Evolutionary conservation across 2,888 invertebrate genomes (phyloP).

Genomic region (Abrostola tripartita): DNA sequence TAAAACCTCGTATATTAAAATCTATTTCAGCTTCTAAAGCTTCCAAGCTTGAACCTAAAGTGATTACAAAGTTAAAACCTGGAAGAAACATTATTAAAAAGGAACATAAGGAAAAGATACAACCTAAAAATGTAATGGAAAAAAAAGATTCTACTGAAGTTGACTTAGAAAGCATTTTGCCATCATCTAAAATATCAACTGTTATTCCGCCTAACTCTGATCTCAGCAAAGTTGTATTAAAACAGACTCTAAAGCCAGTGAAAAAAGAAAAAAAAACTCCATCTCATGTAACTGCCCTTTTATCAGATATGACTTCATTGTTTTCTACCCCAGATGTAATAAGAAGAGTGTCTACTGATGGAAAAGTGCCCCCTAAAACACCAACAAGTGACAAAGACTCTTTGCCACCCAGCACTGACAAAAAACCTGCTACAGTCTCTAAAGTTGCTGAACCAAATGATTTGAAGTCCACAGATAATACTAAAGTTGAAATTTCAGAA

Average conservation of each 20-base stretch:
- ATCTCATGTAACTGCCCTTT: constrained; percentile 86
- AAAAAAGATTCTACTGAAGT: constrained; percentile 66
- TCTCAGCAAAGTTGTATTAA: constrained; percentile 78
- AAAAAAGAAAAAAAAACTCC: constrained; percentile 89
- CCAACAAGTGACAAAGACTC: constrained; percentile 78
- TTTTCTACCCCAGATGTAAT: constrained; percentile 94
- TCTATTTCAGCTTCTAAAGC: constrained; percentile 63
- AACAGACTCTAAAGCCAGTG: constrained; percentile 75
- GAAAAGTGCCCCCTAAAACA: constrained; percentile 81
- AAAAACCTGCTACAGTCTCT: constrained; percentile 54
- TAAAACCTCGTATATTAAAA: constrained; percentile 81
- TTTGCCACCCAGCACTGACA: constrained; percentile 50
- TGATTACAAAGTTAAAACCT: constrained; percentile 71
- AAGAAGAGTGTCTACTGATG: constrained; percentile 89
- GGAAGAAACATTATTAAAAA: constrained; percentile 71
- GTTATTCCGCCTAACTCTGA: constrained; percentile 59
- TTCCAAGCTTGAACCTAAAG: constrained; percentile 73
- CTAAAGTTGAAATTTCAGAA: constrained; percentile 58
- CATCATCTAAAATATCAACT: constrained; percentile 65
- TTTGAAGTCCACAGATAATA: constrained; percentile 51
- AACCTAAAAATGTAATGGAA: constrained; percentile 70
- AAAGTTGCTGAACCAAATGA: constrained; percentile 58
- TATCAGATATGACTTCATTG: constrained; percentile 90
- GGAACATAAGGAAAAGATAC: constrained; percentile 78
- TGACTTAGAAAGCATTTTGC: constrained; percentile 69